phyloP scores from a whole-genome alignment of 2,113 vertebrate genomes.

The Lonchura striata region DNA sequence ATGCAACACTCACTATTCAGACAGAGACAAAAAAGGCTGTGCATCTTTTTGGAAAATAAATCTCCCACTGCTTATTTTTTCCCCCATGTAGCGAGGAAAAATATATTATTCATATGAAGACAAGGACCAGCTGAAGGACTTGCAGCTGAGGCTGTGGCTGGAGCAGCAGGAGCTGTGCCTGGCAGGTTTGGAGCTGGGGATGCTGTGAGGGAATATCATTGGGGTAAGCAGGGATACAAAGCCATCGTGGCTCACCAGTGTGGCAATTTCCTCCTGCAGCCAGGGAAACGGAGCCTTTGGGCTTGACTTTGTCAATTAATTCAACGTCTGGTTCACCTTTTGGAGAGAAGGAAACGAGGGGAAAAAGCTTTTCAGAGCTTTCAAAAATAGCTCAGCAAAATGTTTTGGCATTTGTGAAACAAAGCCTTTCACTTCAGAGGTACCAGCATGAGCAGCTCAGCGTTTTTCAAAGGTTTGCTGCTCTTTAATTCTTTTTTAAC shows the following conservation, averaged over 20 bases:
- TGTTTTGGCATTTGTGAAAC: constrained; percentile 62
- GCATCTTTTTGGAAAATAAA: neutral
- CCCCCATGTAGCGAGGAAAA: neutral
- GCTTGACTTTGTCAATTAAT: constrained; percentile 12
- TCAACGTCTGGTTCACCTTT: neutral
- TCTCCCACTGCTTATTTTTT: neutral
- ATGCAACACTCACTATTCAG: neutral
- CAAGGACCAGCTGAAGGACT: constrained; percentile 54
- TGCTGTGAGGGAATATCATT: neutral
- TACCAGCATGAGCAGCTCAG: neutral
- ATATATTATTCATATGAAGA: constrained; percentile 24
- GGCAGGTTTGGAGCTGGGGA: neutral
- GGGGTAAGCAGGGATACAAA: neutral
- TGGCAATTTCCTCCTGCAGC: neutral
- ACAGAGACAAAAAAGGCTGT: constrained; percentile 17
- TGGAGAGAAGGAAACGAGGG: neutral
- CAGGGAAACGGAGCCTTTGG: rapidly evolving
- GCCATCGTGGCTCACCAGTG: neutral
- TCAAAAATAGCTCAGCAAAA: neutral
- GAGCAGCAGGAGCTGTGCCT: neutral
- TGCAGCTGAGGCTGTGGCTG: constrained; percentile 35
- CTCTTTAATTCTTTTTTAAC: constrained; percentile 47
- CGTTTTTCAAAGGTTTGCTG: constrained; percentile 30
- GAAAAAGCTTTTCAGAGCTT: neutral
- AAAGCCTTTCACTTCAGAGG: constrained; percentile 49